These are phyloP conservation scores for Chymomyza costata DNA, from an alignment of 1,140 invertebrate genomes.

Conservation along the genomic window DNA sequence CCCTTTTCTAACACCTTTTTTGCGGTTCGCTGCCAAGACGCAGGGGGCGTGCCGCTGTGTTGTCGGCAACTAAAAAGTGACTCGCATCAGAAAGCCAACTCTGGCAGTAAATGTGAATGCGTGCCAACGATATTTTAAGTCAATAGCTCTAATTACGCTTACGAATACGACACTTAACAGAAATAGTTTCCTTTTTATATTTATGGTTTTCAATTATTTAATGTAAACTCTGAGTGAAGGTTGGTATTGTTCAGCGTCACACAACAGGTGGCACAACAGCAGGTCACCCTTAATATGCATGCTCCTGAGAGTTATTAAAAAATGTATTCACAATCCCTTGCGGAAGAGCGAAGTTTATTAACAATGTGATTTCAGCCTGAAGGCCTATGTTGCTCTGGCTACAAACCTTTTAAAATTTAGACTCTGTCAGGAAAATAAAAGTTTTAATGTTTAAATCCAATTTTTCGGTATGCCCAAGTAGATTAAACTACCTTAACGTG, in stretches of 20 bases:
- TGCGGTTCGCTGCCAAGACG: conserved; percentile 46
- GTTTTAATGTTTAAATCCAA: no score
- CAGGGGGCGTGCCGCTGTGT: conserved; percentile 61
- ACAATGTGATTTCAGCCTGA: no score
- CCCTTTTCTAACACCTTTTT: conserved; percentile 64
- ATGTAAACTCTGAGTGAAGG: conserved; percentile 48
- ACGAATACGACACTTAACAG: conserved; percentile 59
- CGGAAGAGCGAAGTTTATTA: no score
- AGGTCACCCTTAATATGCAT: conserved; percentile 36
- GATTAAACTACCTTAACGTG: no score
- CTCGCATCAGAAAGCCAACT: no score
- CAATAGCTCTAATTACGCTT: conserved; percentile 62
- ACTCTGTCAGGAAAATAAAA: no score
- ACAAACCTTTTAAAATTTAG: no score
- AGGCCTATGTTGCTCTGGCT: no score
- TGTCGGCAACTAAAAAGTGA: conserved; percentile 64
- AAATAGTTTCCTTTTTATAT: conserved; percentile 61
- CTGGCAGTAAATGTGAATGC: no score
- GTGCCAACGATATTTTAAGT: conserved; percentile 49
- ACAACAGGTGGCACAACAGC: conserved; percentile 54
- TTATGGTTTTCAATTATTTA: conserved; percentile 55
- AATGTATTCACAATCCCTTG: no score
- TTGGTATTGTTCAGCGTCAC: conserved; percentile 51
- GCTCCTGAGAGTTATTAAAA: no score
- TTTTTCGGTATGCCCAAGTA: no score